phyloP scores from a whole-genome alignment of 2,113 vertebrate species.

The Eublepharis macularius region DNA sequence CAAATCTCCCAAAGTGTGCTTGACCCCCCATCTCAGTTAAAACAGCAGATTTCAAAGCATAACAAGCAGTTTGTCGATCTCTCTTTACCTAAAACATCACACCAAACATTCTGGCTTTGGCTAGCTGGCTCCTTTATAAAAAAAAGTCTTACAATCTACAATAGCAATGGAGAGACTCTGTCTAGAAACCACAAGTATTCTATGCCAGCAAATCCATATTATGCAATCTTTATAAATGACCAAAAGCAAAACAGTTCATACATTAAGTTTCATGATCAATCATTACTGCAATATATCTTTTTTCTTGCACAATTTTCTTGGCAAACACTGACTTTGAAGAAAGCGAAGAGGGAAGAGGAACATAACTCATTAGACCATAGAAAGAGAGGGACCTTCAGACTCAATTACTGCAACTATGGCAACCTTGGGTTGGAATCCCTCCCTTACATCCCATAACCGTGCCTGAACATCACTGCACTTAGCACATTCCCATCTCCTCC shows the following conservation, averaged over 20 bases:
- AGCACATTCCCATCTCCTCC: not conserved
- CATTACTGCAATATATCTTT: not conserved
- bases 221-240: not conserved
- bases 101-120: not conserved
- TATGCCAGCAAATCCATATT: slow-evolving; percentile 2
- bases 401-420: not conserved
- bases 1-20: not conserved
- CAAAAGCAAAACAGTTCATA: slow-evolving; percentile 4
- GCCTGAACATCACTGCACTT: not conserved
- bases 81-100: not conserved
- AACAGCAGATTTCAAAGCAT: not conserved
- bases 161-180: not conserved
- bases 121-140: not conserved
- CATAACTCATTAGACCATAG: not conserved
- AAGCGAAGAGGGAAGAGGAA: not conserved
- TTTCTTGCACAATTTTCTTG: not conserved
- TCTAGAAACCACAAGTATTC: not conserved
- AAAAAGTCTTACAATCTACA: not conserved
- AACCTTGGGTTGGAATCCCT: not conserved
- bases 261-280: not conserved
- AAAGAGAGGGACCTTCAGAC: not conserved
- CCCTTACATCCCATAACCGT: not conserved
- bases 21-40: not conserved
- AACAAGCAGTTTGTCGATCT: not conserved
- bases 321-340: not conserved